Evolutionary conservation across 2,888 invertebrate species (phyloP).

Genomic region (Ectemnius cavifrons): DNA sequence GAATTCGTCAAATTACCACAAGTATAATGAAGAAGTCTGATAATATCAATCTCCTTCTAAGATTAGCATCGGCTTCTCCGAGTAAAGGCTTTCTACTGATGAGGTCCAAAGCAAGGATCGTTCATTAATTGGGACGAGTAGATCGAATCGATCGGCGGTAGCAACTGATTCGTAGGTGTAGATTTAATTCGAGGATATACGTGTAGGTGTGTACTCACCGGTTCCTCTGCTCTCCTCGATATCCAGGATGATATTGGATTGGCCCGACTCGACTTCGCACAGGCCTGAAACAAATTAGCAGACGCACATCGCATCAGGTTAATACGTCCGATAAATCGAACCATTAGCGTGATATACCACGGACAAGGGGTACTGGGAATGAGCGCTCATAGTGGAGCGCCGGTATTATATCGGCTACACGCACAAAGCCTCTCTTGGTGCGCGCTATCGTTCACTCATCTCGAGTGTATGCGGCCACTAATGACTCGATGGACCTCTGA

Average conservation of each 20-base stretch:
- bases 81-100: no score
- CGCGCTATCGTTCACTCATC: conserved; percentile 22
- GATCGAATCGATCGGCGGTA: no score
- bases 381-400: conserved; percentile 9
- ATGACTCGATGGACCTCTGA: conserved; percentile 16
- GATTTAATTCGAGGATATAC: no score
- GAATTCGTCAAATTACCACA: no score
- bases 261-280: conserved; percentile 92
- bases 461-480: conserved; percentile 14
- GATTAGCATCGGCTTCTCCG: no score
- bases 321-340: conserved; percentile 29
- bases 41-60: no score
- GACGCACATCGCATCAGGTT: conserved; percentile 23
- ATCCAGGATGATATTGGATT: conserved; percentile 93
- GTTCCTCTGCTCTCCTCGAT: conserved; percentile 92
- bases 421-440: conserved; percentile 10
- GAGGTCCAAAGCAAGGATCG: no score
- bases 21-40: no score
- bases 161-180: no score
- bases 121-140: no score
- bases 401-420: background rate
- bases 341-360: conserved; percentile 15
- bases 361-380: background rate
- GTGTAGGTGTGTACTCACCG: conserved; percentile 83
- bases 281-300: conserved; percentile 79